Evolutionary conservation across 1,140 invertebrate species (phyloP), one percentile per base, ranked within the genome.

Genomic region (Aphidius ervi): DNA sequence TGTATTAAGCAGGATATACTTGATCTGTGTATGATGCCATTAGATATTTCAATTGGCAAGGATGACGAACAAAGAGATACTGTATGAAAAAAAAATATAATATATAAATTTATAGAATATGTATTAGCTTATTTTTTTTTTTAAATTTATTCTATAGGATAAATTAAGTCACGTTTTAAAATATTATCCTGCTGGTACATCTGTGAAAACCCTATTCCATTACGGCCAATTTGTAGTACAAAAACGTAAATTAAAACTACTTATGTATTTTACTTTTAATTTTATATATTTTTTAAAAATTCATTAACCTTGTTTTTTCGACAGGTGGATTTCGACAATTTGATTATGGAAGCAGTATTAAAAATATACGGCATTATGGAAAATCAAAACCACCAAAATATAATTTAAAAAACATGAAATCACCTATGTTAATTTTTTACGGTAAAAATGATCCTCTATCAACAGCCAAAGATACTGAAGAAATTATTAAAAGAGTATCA

Each of bases 101-200:
- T 16, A 16, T 16, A 16, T 0, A 16, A 16, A 16, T 16, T 16
- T 16, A 16, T 46, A 39, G 0, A 16, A 16, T 16, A 16, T 16
- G 16, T 16, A 16, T 16, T 16, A 0, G 1, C 1, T 16, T 16
- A 16, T 16, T 16, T 16, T 16, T 16, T 16, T 16, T 16, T 16
- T 16, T 16, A 0, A 16, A 16, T 16, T 0, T 1, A 16, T 16
- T n/a, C 41, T 54, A 9, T 40, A 54, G 8, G 5, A 40, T 16
- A 37, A 37, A 3, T 63, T 53, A 40, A 54, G 20, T 54, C 43
- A 63, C 41, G 16, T 54, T 6, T 54, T 54, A 10, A 41, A 40
- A 6, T 41, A 54, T 37, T 54, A 54, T 54, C 52, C 52, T 10
- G 52, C 52, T 42, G 52, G 52, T 2, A 54, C 42, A 54, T 54